Evolutionary conservation across 2,797 vertebrate genomes (phyloP).

Genomic region (Acanthiza pusilla): DNA sequence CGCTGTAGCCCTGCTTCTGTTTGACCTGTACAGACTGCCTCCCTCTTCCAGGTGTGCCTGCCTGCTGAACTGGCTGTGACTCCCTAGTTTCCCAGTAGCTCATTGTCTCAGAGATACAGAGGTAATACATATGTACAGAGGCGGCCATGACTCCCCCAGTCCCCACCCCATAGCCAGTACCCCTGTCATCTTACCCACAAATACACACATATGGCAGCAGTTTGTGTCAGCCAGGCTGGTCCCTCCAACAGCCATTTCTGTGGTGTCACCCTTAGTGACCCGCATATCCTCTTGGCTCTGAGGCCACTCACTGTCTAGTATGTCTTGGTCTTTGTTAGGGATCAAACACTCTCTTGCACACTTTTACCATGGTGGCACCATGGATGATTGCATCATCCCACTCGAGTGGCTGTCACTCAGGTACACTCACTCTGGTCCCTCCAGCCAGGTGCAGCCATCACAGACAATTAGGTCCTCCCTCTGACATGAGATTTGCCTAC

Average conservation of each 20-base stretch:
- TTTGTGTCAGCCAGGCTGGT: neutral
- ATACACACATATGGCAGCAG: neutral
- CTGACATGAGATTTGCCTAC: neutral
- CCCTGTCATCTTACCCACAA: neutral
- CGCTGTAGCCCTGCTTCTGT: neutral
- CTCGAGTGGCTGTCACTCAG: neutral
- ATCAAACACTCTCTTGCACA: neutral
- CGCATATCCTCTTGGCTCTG: fast-evolving
- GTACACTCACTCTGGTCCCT: neutral
- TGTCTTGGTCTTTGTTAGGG: neutral
- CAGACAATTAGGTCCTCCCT: neutral
- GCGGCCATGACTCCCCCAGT: neutral
- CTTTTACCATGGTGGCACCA: neutral
- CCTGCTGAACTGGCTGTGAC: neutral
- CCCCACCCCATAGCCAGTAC: neutral
- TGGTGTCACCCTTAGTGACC: neutral
- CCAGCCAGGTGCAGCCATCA: neutral
- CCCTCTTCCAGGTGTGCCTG: fast-evolving
- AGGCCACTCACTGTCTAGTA: neutral
- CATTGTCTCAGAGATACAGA: neutral
- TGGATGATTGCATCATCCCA: fast-evolving
- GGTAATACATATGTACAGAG: neutral
- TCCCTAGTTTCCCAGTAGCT: neutral
- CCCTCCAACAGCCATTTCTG: neutral
- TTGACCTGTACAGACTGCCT: neutral